Evolutionary conservation across 2,113 vertebrate species (phyloP).

Genomic region (Sorex araneus): DNA sequence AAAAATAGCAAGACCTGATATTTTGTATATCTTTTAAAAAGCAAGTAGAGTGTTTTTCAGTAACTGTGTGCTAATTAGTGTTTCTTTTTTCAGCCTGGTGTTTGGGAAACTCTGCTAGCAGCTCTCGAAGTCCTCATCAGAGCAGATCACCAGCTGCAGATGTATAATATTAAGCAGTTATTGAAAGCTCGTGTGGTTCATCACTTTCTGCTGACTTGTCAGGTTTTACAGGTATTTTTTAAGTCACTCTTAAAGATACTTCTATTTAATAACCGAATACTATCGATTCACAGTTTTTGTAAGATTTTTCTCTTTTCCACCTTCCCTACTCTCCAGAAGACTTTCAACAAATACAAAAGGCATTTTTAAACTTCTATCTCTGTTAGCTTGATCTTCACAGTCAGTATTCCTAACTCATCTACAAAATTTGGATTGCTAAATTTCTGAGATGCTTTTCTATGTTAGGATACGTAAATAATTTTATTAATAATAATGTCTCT

Average conservation of each 20-base stretch:
- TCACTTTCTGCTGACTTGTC: slow-evolving; percentile 96
- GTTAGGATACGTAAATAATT: neutral
- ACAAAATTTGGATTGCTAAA: neutral
- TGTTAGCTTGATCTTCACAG: neutral
- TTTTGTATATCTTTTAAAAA: slow-evolving; percentile 1
- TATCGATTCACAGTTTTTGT: neutral
- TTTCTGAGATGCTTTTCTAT: neutral
- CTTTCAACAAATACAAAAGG: neutral
- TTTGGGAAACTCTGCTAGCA: slow-evolving; percentile 95
- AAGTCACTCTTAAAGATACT: neutral
- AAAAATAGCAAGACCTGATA: slow-evolving; percentile 1
- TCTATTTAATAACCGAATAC: neutral
- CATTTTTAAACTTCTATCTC: neutral
- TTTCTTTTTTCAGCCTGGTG: slow-evolving; percentile 90
- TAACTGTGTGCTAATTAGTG: slow-evolving; percentile 11
- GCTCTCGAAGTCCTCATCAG: slow-evolving; percentile 96
- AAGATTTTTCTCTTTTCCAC: neutral
- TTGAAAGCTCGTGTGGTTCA: slow-evolving; percentile 95
- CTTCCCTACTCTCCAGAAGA: neutral
- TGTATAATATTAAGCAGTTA: slow-evolving; percentile 96
- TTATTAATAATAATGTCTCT: neutral
- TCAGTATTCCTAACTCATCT: neutral
- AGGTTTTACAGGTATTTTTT: slow-evolving; percentile 96
- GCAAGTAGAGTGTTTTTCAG: neutral
- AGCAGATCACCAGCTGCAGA: slow-evolving; percentile 95